Base-by-base conservation (phyloP, 2,797 vertebrate species). In the Rhadinocentrus ornatus region DNA sequence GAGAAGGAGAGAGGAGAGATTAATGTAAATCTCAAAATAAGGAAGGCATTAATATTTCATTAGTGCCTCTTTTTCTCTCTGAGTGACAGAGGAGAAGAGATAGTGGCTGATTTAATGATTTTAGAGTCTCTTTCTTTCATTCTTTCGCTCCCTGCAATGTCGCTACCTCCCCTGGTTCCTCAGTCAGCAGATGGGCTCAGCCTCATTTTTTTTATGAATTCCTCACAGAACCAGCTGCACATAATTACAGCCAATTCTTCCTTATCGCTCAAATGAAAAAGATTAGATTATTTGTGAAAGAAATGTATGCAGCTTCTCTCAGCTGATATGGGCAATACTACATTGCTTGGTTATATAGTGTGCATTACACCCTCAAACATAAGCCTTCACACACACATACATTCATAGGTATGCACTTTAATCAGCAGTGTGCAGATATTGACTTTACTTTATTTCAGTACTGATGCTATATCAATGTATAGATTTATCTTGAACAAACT, bases 21-120 rank as follows among this genome's bases (percentile, higher is more conserved):
- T 92, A 93, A 94, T 94, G 93, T 93, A 94, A 93, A 93, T 93
- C 92, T 93, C 88, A 92, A 94, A 95, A 95, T 89, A 95, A 93
- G 92, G 91, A 92, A 93, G 89, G 83, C 95, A 96, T 97, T 96
- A 97, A 97, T 96, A 96, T 97, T 97, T 97, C 96, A 97, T 98
- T 96, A 96, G 94, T 91, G 92, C 92, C 93, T 95, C 96, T 96
- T 95, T 96, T 96, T 94, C 91, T 86, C 34, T 83, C 89, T 96
- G 96, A 97, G 92, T 96, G 97, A 96, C 96, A 96, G 94, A 93
- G 91, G 90, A 89, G 89, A 87, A 89, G 88, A 95, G 95, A 96
- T 94, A 95, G 89, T 93, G 93, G 93, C 92, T 95, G 94, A 93
- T 95, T 96, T 97, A 95, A 95, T 96, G 95, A 97, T 97, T 96